These are phyloP conservation scores for Geotrypetes seraphini DNA, from an alignment of 2,797 vertebrate genomes.

Conservation along the genomic window DNA sequence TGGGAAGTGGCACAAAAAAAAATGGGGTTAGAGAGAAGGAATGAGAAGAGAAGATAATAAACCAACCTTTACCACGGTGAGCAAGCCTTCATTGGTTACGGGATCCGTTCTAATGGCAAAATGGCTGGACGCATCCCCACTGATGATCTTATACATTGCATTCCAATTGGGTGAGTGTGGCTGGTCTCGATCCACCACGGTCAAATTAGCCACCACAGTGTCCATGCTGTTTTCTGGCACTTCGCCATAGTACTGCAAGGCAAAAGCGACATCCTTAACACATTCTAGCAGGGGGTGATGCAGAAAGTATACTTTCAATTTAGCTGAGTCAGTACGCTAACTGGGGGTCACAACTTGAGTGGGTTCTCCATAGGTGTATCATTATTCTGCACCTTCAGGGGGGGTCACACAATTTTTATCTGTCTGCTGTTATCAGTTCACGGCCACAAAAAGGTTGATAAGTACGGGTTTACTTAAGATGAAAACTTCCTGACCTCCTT, in stretches of 20 bases:
- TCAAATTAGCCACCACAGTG: constrained; percentile 78
- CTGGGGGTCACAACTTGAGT: too few species aligned
- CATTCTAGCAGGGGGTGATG: too few species aligned
- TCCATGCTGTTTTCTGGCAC: constrained; percentile 84
- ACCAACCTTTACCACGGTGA: constrained; percentile 83
- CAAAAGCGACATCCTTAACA: too few species aligned
- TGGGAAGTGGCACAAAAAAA: constrained; percentile 19
- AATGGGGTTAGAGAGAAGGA: constrained; percentile 8
- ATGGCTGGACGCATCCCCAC: constrained; percentile 77
- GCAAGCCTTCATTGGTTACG: constrained; percentile 79
- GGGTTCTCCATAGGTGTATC: too few species aligned
- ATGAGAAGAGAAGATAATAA: neutral
- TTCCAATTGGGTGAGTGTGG: constrained; percentile 90
- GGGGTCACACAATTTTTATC: too few species aligned
- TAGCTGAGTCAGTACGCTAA: too few species aligned
- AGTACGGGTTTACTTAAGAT: too few species aligned
- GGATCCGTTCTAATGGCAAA: constrained; percentile 85
- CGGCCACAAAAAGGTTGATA: too few species aligned
- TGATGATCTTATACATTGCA: constrained; percentile 83
- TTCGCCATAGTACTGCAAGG: constrained; percentile 72
- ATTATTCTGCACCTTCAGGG: too few species aligned
- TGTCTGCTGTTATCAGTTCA: too few species aligned
- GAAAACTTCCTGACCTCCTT: too few species aligned
- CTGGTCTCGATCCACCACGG: constrained; percentile 81
- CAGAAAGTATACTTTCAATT: too few species aligned